Evolutionary conservation across 2,797 vertebrate species (phyloP), one percentile per base, ranked within the genome.

Genomic region (Ispidina picta): DNA sequence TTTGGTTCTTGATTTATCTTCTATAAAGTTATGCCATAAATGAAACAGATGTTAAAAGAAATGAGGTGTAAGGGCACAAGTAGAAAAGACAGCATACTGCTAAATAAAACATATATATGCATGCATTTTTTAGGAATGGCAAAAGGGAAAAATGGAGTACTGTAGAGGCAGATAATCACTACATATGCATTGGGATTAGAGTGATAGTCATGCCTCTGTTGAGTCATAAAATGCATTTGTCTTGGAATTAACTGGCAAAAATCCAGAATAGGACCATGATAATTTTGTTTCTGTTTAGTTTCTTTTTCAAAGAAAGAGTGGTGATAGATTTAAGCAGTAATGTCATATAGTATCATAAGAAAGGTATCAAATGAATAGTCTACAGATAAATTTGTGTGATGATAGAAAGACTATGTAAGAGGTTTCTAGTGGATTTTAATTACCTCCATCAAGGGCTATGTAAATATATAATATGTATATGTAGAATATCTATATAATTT

Each of bases 121-220:
- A 41, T 35, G 13, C 7, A 48, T 46, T 78, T 4, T 0, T 37
- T 43, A 35, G 35, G 35, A 63, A 60, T 3, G 17, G 58, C 43
- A 29, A 70, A 52, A 49, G 7, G 11, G 21, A 16, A 72, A 80
- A 22, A 12, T 8, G 15, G n/a, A 64, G 35, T 19, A 19, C 9
- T 60, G 5, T 21, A 22, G 9, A 52, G n/a, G 12, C 13, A 29
- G n/a, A 28, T 46, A 12, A 54, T 43, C 58, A 6, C 39, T 83
- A 5, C 2, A 2, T 12, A 9, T 35, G 3, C 9, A 4, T 0
- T 69, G 29, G 13, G n/a, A 28, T 21, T 58, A 9, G 8, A 72
- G 22, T 3, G 8, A 8, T 41, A 9, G 29, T 37, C 10, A 11
- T 9, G 29, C 6, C n/a, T 18, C 23, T 54, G 6, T 8, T 58